These are phyloP conservation scores for Caenorhabditis panamensis DNA, from an alignment of 2,888 invertebrate genomes.

Conservation along the genomic window DNA sequence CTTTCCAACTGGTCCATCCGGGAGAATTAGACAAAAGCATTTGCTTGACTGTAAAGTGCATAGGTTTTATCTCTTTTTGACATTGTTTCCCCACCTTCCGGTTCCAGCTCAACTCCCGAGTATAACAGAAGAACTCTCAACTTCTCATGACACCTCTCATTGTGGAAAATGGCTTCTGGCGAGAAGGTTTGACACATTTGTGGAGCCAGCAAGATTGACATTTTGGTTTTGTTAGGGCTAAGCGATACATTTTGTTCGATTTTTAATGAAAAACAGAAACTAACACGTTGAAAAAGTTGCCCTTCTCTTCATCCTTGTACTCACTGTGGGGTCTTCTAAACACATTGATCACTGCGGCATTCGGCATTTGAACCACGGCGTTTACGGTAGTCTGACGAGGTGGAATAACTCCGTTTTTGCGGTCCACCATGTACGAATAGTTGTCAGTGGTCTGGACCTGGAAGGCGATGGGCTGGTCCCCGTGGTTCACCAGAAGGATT, in stretches of 20 bases:
- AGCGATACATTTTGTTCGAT: no score
- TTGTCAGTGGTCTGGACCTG: constrained; percentile 69
- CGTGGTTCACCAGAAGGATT: constrained; percentile 62
- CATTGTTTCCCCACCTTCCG: neutral
- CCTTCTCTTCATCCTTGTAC: constrained; percentile 4
- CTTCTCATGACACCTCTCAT: constrained; percentile 56
- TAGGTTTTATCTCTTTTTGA: no score
- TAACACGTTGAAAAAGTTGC: constrained; percentile 25
- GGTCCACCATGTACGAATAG: constrained; percentile 66
- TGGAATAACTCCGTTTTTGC: constrained; percentile 55
- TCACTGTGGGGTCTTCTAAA: constrained; percentile 26
- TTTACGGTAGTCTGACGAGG: constrained; percentile 42
- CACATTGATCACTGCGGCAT: constrained; percentile 6
- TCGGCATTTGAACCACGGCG: constrained; percentile 17
- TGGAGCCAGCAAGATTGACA: constrained; percentile 62
- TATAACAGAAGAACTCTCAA: constrained; percentile 38
- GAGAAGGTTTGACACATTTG: constrained; percentile 60
- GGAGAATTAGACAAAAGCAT: constrained; percentile 12
- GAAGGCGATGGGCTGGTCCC: constrained; percentile 68
- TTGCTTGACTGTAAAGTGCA: constrained; percentile 28
- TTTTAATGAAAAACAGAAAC: neutral
- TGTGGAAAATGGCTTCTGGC: constrained; percentile 66
- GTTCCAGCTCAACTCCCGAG: constrained; percentile 26
- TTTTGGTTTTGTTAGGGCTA: constrained; percentile 67
- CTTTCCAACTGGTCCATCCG: constrained; percentile 51